Evolutionary conservation across 1,140 invertebrate species (phyloP), one percentile per base, ranked within the genome.

Genomic region (Brachionus asplanchnoidis): DNA sequence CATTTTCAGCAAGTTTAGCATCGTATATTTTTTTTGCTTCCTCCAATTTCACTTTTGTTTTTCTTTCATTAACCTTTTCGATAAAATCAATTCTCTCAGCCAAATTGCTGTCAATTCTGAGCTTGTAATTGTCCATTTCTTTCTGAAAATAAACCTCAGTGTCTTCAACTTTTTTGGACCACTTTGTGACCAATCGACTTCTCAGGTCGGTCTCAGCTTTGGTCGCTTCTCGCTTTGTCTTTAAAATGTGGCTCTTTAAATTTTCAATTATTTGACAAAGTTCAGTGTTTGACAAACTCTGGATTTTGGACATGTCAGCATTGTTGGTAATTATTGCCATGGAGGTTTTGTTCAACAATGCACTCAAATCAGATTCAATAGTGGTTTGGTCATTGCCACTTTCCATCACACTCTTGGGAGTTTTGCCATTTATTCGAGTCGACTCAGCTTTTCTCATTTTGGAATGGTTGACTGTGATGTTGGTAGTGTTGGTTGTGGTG

Each of bases 101-200:
- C 17, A 50, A 50, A 77, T 77, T 44, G 6, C 50, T 14, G 17
- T 82, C 79, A 9, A 65, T 14, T 14, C 53, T 42, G 3, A 23
- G 17, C 23, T 82, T 60, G 40, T 65, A 68, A 60, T 65, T 46
- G 42, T 82, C 20, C 53, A 82, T 60, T 46, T 82, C 79, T 65
- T 82, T 82, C 65, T 82, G 79, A 65, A 23, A 60, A 68, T 82
- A 42, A 3, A 11, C 17, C 17, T 82, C 79, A 4, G 65, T 68
- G 8, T 82, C 79, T 36, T 82, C 79, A 23, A 82, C 79, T 36
- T 46, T 42, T 46, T 66, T 82, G 9, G 79, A 82, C 79, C 79
- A 82, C 17, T 65, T 60, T 0, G 32, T 46, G 0, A 82, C 79
- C 53, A 82, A 68, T 32, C 42, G 65, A 46, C 46, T 60, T 17